Base-by-base conservation (phyloP, 1,140 invertebrate species). In the Magallana gigas region DNA sequence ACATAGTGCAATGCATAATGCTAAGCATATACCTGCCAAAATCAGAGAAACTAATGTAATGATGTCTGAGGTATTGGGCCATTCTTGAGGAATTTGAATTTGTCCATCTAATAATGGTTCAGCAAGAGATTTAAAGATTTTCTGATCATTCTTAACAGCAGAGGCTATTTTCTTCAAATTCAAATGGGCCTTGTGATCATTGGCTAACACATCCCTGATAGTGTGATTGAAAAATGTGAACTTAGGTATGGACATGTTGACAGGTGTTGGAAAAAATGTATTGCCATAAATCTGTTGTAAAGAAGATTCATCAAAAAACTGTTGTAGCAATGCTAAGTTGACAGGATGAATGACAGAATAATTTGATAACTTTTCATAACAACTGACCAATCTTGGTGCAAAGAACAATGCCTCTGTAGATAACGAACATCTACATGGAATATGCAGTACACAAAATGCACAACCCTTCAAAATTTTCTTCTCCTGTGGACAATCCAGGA, bases 71-170 rank as follows among this genome's bases (percentile, higher is more conserved):
- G 18, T 16, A 71, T 86, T 71, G n/a, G 83, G 80, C 85, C 82
- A 86, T 62, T 29, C 36, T 56, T 80, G 56, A 23, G 85, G 14
- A 6, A 88, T 58, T 7, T 18, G 18, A 18, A 84, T 86, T 62
- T 86, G 57, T 16, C 88, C 48, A 82, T 71, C 62, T 18, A 88
- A 83, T 14, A 88, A 84, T 8, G 85, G 81, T 80, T 86, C 88
- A 56, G 85, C n/a, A 29, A 88, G 29, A 83, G 88, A 83, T 84
- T 86, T 86, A 80, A 88, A 88, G 80, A 86, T 86, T 16, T 76
- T 57, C 29, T 83, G 29, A 60, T 88, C 88, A 6, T 88, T 83
- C 59, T 80, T 80, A 23, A 84, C 83, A 14, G 88, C 88, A 5
- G 16, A 16, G 1, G 80, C 71, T 58, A 82, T 85, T 88, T 62